Evolutionary conservation across 2,797 vertebrate genomes (phyloP).

Genomic region (Thamnophis elegans): DNA sequence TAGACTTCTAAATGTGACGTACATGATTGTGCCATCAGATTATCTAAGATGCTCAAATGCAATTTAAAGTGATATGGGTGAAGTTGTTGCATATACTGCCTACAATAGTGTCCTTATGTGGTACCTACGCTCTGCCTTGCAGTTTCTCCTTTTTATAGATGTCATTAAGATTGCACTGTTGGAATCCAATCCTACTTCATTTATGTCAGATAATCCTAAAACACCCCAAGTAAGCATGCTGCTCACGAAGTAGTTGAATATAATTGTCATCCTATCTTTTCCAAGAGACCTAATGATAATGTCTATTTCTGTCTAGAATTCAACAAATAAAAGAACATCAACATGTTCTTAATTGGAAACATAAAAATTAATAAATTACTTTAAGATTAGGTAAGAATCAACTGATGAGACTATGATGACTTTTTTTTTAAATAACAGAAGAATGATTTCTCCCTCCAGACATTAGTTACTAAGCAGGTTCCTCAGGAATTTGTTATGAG

Average conservation of each 20-base stretch:
- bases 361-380: not conserved
- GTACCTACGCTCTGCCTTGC: not conserved
- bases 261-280: not conserved
- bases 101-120: not conserved
- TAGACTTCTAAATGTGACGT: not conserved
- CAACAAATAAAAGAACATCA: not conserved
- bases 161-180: not conserved
- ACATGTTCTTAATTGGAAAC: not conserved
- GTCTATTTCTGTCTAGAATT: not conserved
- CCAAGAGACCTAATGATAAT: not conserved
- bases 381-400: not conserved
- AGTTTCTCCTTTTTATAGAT: not conserved
- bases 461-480: slow-evolving; percentile 23
- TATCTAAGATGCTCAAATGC: not conserved
- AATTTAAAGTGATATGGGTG: not conserved
- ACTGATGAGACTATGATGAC: not conserved
- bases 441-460: not conserved
- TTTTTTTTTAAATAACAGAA: not conserved
- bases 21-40: not conserved
- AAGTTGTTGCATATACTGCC: not conserved
- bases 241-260: not conserved
- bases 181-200: not conserved
- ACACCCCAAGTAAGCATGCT: not conserved
- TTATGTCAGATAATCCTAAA: not conserved
- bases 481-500: slow-evolving; percentile 23